Evolutionary conservation across 2,888 invertebrate species (phyloP).

Genomic region (Cantharis flavilabris): DNA sequence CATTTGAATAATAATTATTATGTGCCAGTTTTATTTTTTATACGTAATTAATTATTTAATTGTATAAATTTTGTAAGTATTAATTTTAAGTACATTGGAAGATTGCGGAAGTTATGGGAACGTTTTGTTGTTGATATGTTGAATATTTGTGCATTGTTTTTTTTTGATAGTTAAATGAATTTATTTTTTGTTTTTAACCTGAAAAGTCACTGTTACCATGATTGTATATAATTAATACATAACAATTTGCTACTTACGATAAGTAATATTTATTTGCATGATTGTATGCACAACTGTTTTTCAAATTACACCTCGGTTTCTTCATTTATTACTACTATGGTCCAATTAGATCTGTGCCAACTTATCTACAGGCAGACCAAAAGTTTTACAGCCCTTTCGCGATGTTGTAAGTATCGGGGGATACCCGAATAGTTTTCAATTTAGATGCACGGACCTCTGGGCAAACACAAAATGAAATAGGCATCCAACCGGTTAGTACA

Average conservation of each 20-base stretch:
- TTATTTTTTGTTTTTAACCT: not conserved
- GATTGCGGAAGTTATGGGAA: not conserved
- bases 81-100: slow-evolving; percentile 7
- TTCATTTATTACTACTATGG: not conserved
- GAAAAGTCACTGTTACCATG: slow-evolving; percentile 15
- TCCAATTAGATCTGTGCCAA: not conserved
- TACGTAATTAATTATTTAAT: slow-evolving; percentile 7
- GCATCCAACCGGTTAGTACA: not conserved
- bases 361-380: not conserved
- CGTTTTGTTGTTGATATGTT: slow-evolving; percentile 12
- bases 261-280: slow-evolving; percentile 19
- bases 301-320: not conserved
- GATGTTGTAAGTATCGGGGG: not conserved
- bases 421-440: not conserved
- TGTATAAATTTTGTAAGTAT: slow-evolving; percentile 16
- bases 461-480: not conserved
- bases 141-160: slow-evolving; percentile 4
- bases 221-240: slow-evolving; percentile 25
- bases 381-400: no score
- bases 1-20: slow-evolving; percentile 1
- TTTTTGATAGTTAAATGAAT: not conserved
- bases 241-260: slow-evolving; percentile 3
- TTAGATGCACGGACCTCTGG: not conserved
- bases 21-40: slow-evolving; percentile 17
- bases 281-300: not conserved